Evolutionary conservation across 2,888 invertebrate genomes (phyloP), one percentile per base, ranked within the genome.

Genomic region (Xestoiulus laeticollis): DNA sequence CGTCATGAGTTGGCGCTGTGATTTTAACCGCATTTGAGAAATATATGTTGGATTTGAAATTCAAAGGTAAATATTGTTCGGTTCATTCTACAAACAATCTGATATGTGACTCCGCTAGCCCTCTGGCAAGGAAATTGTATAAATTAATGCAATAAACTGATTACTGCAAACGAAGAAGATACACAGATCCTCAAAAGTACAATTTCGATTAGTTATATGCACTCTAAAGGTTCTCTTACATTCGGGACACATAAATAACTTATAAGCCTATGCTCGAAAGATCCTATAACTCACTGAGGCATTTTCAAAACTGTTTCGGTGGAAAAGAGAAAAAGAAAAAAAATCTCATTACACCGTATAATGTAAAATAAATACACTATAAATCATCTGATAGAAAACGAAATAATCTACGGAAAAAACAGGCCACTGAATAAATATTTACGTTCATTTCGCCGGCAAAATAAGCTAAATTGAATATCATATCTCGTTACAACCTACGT

Each of bases 311-410:
- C 68, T 68, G 26, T 68, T 68, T 26, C 68, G 22, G 3, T 26
- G 68, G 68, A 68, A 68, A 68, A 68, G 68, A 68, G 68, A 68
- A 59, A 38, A 48, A 48, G 48, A 14, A 48, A 19, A 48, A 48
- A 68, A 68, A 68, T 68, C 68, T 68, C 68, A 68, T 68, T 68
- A 26, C 68, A 68, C 26, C 68, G 68, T 68, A 68, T 68, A 68
- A 68, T 68, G 68, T 68, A 68, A 68, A 68, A 68, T 68, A 68
- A 68, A 68, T 68, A 68, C 68, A 68, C 68, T 68, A 68, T 68
- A 68, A 68, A 68, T 68, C 68, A 68, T 26, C 68, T 26, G 68
- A 26, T 26, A 68, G 68, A 68, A 68, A 68, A 68, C 68, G 68
- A 68, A 68, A 68, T 68, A 68, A 68, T 68, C 68, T 68, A 68